phyloP scores from a whole-genome alignment of 2,888 invertebrate species.

The Meteorus cinctellus region DNA sequence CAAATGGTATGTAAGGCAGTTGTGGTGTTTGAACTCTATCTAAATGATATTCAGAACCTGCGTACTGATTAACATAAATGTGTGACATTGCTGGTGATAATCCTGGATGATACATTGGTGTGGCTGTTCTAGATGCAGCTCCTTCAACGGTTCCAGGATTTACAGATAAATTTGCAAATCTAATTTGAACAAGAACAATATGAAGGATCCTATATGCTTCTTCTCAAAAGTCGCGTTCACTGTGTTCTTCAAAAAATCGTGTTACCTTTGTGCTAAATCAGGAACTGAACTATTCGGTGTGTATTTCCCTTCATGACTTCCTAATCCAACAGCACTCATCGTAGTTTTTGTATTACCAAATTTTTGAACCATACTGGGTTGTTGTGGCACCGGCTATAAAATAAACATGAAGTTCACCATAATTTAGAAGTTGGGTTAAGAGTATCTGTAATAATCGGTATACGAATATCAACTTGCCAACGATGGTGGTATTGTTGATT shows the following conservation, averaged over 20 bases:
- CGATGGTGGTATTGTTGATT: slow-evolving; percentile 71
- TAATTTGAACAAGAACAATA: slow-evolving; percentile 59
- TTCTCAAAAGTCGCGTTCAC: not conserved
- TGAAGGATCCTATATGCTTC: not conserved
- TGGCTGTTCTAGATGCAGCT: slow-evolving; percentile 65
- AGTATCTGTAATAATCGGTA: slow-evolving; percentile 10
- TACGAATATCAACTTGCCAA: slow-evolving; percentile 57
- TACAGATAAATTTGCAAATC: slow-evolving; percentile 83
- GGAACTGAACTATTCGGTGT: slow-evolving; percentile 83
- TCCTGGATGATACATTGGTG: slow-evolving; percentile 70
- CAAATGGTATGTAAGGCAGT: slow-evolving; percentile 68
- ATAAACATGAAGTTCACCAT: not conserved
- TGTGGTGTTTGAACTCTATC: slow-evolving; percentile 74
- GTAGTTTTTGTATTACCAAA: slow-evolving; percentile 84
- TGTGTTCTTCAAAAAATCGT: not conserved
- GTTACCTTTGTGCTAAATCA: slow-evolving; percentile 76
- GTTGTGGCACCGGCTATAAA: slow-evolving; percentile 64
- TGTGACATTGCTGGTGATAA: slow-evolving; percentile 73
- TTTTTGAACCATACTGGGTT: slow-evolving; percentile 77
- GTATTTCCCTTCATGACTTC: slow-evolving; percentile 88
- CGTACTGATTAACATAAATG: slow-evolving; percentile 77
- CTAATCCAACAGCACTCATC: slow-evolving; percentile 79
- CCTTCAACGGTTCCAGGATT: slow-evolving; percentile 67
- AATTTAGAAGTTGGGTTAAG: slow-evolving; percentile 7
- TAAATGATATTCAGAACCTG: slow-evolving; percentile 75